Percentiles rank a stretch among this genome's conserved stretches.
phyloP scores from a whole-genome alignment of 1,140 invertebrate genomes.

The Linepithema humile region DNA sequence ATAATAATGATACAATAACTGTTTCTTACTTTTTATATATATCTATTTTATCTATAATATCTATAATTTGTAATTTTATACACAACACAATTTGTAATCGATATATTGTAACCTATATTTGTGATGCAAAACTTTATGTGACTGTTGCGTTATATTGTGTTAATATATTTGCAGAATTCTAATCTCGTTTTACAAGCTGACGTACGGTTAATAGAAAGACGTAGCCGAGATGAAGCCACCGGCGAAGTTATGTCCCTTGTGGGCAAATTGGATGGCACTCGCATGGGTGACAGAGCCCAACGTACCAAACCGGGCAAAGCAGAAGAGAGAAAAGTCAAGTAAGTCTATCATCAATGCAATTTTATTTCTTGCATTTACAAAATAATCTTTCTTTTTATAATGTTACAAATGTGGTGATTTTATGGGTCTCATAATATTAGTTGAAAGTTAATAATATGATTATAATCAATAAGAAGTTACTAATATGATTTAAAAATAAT shows the following conservation, averaged over 20 bases:
- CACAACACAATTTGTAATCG: too few species aligned
- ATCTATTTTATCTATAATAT: not conserved
- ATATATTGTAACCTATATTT: not conserved
- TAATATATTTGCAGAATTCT: constrained; percentile 93
- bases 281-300: constrained; percentile 98
- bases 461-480: not conserved
- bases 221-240: constrained; percentile 99
- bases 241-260: constrained; percentile 98
- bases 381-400: not conserved
- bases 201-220: constrained; percentile 97
- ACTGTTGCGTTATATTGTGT: not conserved
- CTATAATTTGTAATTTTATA: not conserved
- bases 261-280: constrained; percentile 95
- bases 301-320: constrained; percentile 94
- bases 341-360: constrained; percentile 77
- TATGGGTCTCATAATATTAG: not conserved
- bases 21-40: not conserved
- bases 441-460: too few species aligned
- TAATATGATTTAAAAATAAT: not conserved
- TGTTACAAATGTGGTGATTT: not conserved
- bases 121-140: not conserved
- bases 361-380: not conserved
- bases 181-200: constrained; percentile 99
- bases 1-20: not conserved
- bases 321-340: constrained; percentile 97